Percentiles rank a stretch among this genome's conserved stretches.
These are phyloP conservation scores for Sebastes hubbsi DNA, from an alignment of 2,797 vertebrate species.

Conservation along the genomic window DNA sequence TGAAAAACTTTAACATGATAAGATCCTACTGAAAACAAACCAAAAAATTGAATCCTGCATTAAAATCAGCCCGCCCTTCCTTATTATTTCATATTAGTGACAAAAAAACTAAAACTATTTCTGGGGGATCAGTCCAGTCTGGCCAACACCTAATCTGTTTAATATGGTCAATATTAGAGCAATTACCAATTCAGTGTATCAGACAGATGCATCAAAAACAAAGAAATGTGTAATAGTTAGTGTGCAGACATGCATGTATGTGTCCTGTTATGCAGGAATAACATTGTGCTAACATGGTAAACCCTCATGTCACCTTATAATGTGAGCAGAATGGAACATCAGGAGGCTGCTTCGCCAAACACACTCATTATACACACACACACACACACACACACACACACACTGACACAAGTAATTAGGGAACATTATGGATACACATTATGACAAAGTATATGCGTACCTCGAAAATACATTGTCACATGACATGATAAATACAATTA, in stretches of 20 bases:
- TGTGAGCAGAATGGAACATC: background rate
- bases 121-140: background rate
- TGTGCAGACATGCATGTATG: background rate
- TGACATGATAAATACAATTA: background rate
- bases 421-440: background rate
- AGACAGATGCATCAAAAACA: background rate
- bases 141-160: background rate
- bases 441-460: background rate
- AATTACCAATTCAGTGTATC: background rate
- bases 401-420: background rate
- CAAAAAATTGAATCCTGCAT: no score
- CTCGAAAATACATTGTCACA: background rate
- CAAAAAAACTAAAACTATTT: background rate
- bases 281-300: background rate
- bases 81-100: background rate
- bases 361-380: background rate
- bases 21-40: no score
- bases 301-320: background rate
- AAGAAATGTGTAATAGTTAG: background rate
- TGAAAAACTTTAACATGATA: background rate
- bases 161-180: background rate
- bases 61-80: background rate
- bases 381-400: background rate
- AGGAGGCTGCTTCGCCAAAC: background rate
- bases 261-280: background rate